Percentiles rank a stretch among this genome's conserved stretches.
phyloP scores from a whole-genome alignment of 2,113 vertebrate genomes.

The Spea multiplicata region DNA sequence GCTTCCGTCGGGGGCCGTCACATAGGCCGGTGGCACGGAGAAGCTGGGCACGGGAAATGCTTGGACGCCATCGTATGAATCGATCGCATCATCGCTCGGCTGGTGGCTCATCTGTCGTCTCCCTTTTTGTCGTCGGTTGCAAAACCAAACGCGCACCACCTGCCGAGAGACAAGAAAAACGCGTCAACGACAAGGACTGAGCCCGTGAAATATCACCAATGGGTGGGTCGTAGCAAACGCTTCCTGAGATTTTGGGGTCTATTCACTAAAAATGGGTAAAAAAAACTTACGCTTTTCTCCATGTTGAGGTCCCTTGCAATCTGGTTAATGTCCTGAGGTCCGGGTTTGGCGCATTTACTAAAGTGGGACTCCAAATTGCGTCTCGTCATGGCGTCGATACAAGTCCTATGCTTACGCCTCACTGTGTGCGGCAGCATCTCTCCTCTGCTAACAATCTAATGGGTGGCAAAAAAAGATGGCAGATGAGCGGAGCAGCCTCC shows the following conservation, averaged over 20 bases:
- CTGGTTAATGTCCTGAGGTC: slow-evolving; percentile 81
- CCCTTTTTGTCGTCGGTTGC: slow-evolving; percentile 79
- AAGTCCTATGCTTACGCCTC: slow-evolving; percentile 83
- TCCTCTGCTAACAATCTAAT: slow-evolving; percentile 81
- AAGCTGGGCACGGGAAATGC: not conserved
- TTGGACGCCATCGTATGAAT: slow-evolving; percentile 66
- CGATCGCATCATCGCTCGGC: slow-evolving; percentile 70
- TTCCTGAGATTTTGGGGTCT: too few species aligned
- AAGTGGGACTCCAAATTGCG: slow-evolving; percentile 77
- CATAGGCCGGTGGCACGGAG: slow-evolving; percentile 36
- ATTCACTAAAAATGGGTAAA: not conserved
- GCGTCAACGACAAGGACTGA: not conserved
- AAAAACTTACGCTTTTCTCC: slow-evolving; percentile 70
- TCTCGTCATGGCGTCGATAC: slow-evolving; percentile 74
- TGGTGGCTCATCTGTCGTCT: slow-evolving; percentile 75
- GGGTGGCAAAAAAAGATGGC: not conserved
- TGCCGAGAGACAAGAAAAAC: slow-evolving; percentile 43
- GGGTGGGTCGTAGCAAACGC: too few species aligned
- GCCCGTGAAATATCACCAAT: too few species aligned
- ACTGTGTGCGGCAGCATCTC: slow-evolving; percentile 74
- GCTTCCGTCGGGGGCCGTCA: slow-evolving; percentile 60
- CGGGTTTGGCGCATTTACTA: slow-evolving; percentile 80
- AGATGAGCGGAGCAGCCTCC: too few species aligned
- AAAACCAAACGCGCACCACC: slow-evolving; percentile 92
- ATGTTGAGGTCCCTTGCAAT: slow-evolving; percentile 75